Percentiles rank a stretch among this genome's conserved stretches.
These are phyloP conservation scores for Temnothorax curvispinosus DNA, from an alignment of 1,140 invertebrate genomes.

Conservation along the genomic window DNA sequence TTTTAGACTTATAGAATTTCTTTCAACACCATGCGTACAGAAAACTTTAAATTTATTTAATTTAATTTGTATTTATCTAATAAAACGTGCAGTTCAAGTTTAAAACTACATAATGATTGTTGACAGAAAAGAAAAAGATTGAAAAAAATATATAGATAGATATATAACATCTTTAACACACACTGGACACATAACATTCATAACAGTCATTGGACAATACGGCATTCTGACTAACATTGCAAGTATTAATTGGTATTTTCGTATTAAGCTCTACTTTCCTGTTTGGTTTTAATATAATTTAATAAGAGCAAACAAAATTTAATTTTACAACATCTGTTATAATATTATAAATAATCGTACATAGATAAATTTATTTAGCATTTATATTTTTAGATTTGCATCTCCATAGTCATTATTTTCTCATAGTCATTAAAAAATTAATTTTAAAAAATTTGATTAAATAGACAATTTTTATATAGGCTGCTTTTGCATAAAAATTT, in stretches of 20 bases:
- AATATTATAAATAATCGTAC: not conserved
- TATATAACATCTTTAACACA: not conserved
- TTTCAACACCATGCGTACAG: not conserved
- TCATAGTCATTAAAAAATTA: not conserved
- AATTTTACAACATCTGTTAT: not conserved
- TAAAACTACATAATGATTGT: not conserved
- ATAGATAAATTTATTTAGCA: not conserved
- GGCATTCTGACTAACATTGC: not conserved
- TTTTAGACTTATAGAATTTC: not conserved
- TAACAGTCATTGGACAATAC: too few relatives aligned
- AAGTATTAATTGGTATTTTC: slow-evolving; percentile 15
- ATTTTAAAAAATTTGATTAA: not conserved
- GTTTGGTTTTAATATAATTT: not conserved
- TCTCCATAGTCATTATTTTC: not conserved
- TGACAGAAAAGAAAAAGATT: slow-evolving; percentile 13
- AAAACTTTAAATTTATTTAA: not conserved
- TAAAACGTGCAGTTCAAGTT: not conserved
- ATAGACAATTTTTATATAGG: not conserved
- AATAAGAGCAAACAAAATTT: not conserved
- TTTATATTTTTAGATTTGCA: not conserved
- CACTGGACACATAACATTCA: not conserved
- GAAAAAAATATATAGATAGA: slow-evolving; percentile 8
- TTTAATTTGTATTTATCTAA: not conserved
- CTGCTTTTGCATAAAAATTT: not conserved
- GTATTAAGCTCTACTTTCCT: not conserved